A percentile compares a stretch with the other conserved stretches of the same genome.
Evolutionary conservation across 64 coral and sea anemone genomes (phyloP).

Genomic region (Montipora capricornis): DNA sequence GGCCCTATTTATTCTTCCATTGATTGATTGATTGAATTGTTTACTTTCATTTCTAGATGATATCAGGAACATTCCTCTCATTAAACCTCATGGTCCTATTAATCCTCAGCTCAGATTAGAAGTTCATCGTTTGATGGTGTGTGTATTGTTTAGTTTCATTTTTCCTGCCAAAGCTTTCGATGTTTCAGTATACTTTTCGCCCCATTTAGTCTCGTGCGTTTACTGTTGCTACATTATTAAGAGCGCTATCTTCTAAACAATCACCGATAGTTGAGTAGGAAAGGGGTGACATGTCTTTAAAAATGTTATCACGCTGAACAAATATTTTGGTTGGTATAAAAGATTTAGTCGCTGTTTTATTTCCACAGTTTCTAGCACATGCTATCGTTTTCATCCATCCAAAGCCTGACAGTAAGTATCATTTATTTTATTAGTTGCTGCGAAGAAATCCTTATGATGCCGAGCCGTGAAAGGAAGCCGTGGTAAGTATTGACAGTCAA

Average conservation of each 20-base stretch:
- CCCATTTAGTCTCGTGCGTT: too few relatives aligned
- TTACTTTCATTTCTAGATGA: neutral
- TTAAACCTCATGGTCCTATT: neutral
- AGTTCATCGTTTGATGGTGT: conserved; percentile 14
- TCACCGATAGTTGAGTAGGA: too few relatives aligned
- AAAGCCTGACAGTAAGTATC: neutral
- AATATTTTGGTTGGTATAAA: too few relatives aligned
- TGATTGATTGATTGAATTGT: neutral
- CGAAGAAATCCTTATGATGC: neutral
- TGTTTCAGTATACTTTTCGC: too few relatives aligned
- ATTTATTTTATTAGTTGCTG: neutral
- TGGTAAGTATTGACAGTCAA: neutral
- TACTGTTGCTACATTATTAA: too few relatives aligned
- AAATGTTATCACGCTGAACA: too few relatives aligned
- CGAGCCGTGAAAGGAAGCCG: neutral
- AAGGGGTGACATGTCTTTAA: too few relatives aligned
- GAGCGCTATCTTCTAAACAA: too few relatives aligned
- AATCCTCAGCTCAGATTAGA: conserved; percentile 6
- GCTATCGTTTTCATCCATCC: neutral
- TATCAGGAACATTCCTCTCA: neutral
- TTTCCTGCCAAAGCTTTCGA: too few relatives aligned
- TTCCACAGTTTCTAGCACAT: neutral
- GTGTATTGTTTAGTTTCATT: neutral
- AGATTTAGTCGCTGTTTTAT: neutral
- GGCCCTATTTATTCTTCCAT: too few relatives aligned